A percentile compares a stretch with the other conserved stretches of the same genome.
Conservation (phyloP, 2,888 invertebrate species). For the Diarsia dahlii region DNA sequence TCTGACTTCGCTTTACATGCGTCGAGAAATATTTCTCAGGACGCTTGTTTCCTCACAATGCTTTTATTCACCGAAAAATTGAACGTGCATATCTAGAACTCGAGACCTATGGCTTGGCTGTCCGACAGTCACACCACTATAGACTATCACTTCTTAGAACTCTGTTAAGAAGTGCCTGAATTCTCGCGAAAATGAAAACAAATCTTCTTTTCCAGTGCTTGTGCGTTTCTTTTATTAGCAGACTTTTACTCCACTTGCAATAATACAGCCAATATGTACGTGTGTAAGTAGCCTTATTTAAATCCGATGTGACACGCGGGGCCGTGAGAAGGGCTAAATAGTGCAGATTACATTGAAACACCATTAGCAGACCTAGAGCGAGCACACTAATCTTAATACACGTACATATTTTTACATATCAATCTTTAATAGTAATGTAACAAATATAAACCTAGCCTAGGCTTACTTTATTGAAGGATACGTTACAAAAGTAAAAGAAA, state of each 20-base stretch:
- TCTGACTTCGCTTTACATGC: too few relatives aligned
- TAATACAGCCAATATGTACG: slow-evolving; percentile 24
- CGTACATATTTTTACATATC: slow-evolving; percentile 70
- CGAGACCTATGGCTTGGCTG: too few relatives aligned
- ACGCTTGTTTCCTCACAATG: too few relatives aligned
- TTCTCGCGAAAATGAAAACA: too few relatives aligned
- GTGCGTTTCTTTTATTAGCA: not conserved
- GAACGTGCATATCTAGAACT: too few relatives aligned
- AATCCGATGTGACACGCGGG: slow-evolving; percentile 73
- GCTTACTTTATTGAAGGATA: not conserved
- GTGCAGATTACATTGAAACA: slow-evolving; percentile 87
- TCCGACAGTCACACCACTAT: too few relatives aligned
- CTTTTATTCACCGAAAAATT: too few relatives aligned
- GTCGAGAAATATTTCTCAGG: too few relatives aligned
- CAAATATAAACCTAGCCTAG: not conserved
- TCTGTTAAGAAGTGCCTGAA: too few relatives aligned
- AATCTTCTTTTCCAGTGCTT: not conserved
- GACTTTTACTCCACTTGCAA: not conserved
- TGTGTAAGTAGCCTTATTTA: slow-evolving; percentile 69
- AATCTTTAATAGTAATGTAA: slow-evolving; percentile 4
- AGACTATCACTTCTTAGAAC: too few relatives aligned
- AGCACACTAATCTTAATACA: slow-evolving; percentile 73
- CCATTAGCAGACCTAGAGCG: slow-evolving; percentile 79
- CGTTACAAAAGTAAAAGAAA: not conserved
- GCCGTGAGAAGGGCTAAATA: slow-evolving; percentile 80